These are phyloP conservation scores for Drosophila falleni DNA, from an alignment of 2,888 invertebrate species.

Conservation along the genomic window DNA sequence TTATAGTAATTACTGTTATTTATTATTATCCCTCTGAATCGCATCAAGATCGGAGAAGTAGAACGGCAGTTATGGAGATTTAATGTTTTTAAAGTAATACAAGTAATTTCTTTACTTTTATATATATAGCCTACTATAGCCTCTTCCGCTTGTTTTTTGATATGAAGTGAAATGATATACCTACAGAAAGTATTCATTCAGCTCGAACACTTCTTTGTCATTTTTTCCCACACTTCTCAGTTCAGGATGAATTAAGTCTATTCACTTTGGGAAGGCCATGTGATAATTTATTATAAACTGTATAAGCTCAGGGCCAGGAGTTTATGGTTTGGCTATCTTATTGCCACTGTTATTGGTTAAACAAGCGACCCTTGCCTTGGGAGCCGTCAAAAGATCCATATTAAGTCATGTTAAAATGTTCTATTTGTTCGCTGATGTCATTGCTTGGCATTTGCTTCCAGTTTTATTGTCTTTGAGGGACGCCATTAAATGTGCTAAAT, in stretches of 20 bases:
- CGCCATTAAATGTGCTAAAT: slow-evolving; percentile 26
- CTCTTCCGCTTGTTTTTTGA: too few relatives aligned
- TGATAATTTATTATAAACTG: slow-evolving; percentile 20
- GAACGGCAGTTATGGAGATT: too few relatives aligned
- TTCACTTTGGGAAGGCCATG: slow-evolving; percentile 26
- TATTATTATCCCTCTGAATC: too few relatives aligned
- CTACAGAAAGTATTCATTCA: neutral
- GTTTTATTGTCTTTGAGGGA: slow-evolving; percentile 54
- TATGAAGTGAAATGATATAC: too few relatives aligned
- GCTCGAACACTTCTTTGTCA: neutral
- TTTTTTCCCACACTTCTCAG: neutral
- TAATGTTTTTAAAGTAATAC: too few relatives aligned
- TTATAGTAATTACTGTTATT: too few relatives aligned
- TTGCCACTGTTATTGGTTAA: slow-evolving; percentile 14
- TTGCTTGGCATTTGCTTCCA: slow-evolving; percentile 35
- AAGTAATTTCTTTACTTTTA: too few relatives aligned
- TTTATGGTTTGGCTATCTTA: slow-evolving; percentile 26
- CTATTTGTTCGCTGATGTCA: slow-evolving; percentile 62
- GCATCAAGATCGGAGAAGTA: too few relatives aligned
- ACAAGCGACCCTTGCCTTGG: slow-evolving; percentile 10
- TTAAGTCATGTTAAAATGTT: slow-evolving; percentile 57
- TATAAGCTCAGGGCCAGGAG: slow-evolving; percentile 22
- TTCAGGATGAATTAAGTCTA: slow-evolving; percentile 14
- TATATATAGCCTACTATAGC: too few relatives aligned
- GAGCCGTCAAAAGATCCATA: slow-evolving; percentile 15